Conservation (phyloP, 1,140 invertebrate genomes). For the Carcinoscorpius rotundicauda region DNA sequence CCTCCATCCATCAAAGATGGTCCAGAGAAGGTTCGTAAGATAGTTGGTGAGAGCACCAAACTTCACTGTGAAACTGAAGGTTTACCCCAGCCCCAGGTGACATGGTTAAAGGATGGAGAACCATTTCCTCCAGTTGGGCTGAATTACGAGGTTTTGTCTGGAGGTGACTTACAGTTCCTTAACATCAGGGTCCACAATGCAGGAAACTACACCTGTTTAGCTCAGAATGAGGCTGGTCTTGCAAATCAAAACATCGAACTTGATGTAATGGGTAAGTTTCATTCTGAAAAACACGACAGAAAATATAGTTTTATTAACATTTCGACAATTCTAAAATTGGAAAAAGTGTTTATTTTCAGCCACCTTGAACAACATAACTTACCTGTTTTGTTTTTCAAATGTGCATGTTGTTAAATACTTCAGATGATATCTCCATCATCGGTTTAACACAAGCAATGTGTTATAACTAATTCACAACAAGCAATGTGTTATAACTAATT, state of each 20-base stretch:
- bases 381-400: no score
- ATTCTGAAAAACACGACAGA: background rate
- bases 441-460: no score
- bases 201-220: constrained; percentile 27
- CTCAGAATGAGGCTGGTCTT: constrained; percentile 26
- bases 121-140: constrained; percentile 32
- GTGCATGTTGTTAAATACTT: no score
- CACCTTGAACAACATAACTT: no score
- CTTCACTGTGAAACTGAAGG: constrained; percentile 9
- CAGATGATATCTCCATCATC: no score
- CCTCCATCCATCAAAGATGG: constrained; percentile 10
- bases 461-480: no score
- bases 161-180: constrained; percentile 42
- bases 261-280: constrained; percentile 11
- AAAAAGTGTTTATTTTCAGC: no score
- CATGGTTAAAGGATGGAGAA: constrained; percentile 45
- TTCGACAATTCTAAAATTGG: no score
- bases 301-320: no score
- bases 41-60: constrained; percentile 4
- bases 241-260: constrained; percentile 6
- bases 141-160: constrained; percentile 34
- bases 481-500: no score
- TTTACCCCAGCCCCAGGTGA: constrained; percentile 9
- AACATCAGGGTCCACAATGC: constrained; percentile 17
- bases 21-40: constrained; percentile 1